Evolutionary conservation across 2,797 vertebrate species (phyloP), one percentile per base, ranked within the genome.

Genomic region (Catharus ustulatus): DNA sequence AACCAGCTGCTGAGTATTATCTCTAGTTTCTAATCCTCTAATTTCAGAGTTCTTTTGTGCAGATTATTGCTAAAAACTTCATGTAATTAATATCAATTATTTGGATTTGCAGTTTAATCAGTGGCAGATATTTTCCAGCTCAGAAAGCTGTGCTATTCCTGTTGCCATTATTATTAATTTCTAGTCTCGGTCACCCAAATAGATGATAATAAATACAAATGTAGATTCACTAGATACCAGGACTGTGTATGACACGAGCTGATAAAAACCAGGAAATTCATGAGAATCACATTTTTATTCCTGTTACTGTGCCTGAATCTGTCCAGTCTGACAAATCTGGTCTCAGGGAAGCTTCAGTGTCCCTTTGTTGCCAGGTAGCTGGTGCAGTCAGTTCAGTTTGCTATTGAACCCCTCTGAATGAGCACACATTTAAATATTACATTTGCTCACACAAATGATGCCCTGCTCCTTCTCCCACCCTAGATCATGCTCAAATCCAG

Each of bases 21-120:
- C 93, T 91, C 67, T 94, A 62, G 68, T 88, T 95, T 96, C 84
- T 97, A 97, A 94, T 95, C 90, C 94, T 96, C 91, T 94, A 95
- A 91, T 97, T 97, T 96, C 93, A 89, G 83, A 93, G 80, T 93
- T 81, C 95, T 91, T 97, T 94, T 93, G 73, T 94, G 89, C 77
- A 96, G 93, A 95, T 96, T 94, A 96, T 93, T 94, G 84, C 95
- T 95, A 80, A 97, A 97, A 97, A 91, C 69, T 89, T 94, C 73
- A 48, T 95, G 94, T 66, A 95, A 95, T 97, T 97, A 95, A 95
- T 97, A 96, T 92, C 61, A 97, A 91, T 97, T 97, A 97, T 97
- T 97, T 97, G 96, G 96, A 97, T 96, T 96, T 95, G 87, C 85
- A 82, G 93, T 96, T 96, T 95, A 96, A 96, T 94, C 78, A 84